phyloP scores from a whole-genome alignment of 2,888 invertebrate species.

The Rhagium mordax region DNA sequence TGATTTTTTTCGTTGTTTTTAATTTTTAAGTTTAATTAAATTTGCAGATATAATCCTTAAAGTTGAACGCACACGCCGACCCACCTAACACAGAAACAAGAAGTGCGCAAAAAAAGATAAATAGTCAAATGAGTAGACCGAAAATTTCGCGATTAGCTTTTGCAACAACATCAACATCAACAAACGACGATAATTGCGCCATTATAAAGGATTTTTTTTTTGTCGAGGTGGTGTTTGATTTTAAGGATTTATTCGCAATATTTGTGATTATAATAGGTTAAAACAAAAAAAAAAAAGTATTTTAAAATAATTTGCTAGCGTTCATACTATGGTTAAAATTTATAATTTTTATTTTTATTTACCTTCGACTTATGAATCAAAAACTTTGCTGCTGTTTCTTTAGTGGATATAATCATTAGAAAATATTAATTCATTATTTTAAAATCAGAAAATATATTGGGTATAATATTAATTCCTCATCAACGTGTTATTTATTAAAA shows the following conservation, averaged over 20 bases:
- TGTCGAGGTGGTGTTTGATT: background rate
- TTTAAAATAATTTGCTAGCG: background rate
- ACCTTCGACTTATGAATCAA: no score
- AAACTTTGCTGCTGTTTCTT: no score
- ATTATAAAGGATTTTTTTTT: background rate
- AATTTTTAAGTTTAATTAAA: background rate
- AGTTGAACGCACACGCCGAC: background rate
- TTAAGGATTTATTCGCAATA: background rate
- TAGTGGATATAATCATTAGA: no score
- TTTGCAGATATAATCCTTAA: background rate
- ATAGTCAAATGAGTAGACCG: background rate
- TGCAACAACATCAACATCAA: constrained; percentile 2
- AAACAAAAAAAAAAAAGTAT: no score
- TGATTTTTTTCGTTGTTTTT: background rate
- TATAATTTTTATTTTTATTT: no score
- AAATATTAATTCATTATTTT: no score
- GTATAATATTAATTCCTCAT: no score
- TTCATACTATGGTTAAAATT: background rate
- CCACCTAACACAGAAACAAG: background rate
- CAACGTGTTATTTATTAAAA: no score
- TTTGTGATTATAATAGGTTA: no score
- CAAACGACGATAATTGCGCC: constrained; percentile 1
- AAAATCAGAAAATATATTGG: no score
- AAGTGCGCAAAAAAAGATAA: background rate
- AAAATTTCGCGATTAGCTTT: constrained; percentile 20